A percentile compares a stretch with the other conserved stretches of the same genome.
Evolutionary conservation across 92 coral and sea anemone species (phyloP).

Genomic region (Actinernus sp.): DNA sequence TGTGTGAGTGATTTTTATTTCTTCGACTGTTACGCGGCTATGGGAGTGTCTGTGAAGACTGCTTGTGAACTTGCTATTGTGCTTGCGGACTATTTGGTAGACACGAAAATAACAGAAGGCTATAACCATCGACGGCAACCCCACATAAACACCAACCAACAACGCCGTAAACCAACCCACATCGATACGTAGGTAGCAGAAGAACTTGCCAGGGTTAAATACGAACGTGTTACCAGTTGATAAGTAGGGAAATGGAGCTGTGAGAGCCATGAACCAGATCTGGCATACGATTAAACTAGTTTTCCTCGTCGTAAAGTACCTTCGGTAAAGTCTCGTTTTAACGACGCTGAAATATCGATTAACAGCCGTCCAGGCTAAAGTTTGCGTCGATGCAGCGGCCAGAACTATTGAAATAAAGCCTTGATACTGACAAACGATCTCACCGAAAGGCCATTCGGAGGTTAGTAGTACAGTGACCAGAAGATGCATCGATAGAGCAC

Average conservation of each 20-base stretch:
- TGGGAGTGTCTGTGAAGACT: conserved; percentile 14
- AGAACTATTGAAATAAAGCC: conserved; percentile 41
- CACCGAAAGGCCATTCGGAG: conserved; percentile 67
- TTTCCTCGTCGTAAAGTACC: conserved; percentile 23
- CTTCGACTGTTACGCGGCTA: conserved; percentile 36
- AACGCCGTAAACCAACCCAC: conserved; percentile 47
- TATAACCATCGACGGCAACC: conserved; percentile 36
- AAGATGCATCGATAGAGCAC: conserved; percentile 29
- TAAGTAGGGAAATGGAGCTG: conserved; percentile 58
- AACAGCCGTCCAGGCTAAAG: conserved; percentile 61
- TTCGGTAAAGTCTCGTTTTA: conserved; percentile 22
- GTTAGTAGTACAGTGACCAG: conserved; percentile 22
- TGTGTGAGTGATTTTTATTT: conserved; percentile 44
- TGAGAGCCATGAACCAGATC: conserved; percentile 40
- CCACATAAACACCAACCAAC: conserved; percentile 34
- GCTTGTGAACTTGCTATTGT: too few species aligned
- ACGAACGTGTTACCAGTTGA: conserved; percentile 46
- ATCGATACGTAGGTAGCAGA: conserved; percentile 60
- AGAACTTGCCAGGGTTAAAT: conserved; percentile 63
- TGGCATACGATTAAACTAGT: conserved; percentile 23
- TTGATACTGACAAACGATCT: conserved; percentile 54
- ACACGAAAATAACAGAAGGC: conserved; percentile 54
- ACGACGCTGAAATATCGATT: conserved; percentile 65
- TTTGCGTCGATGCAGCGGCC: conserved; percentile 61
- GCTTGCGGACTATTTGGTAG: conserved; percentile 35